Conservation (phyloP, 2,797 vertebrate species). For the Perodicticus potto region DNA sequence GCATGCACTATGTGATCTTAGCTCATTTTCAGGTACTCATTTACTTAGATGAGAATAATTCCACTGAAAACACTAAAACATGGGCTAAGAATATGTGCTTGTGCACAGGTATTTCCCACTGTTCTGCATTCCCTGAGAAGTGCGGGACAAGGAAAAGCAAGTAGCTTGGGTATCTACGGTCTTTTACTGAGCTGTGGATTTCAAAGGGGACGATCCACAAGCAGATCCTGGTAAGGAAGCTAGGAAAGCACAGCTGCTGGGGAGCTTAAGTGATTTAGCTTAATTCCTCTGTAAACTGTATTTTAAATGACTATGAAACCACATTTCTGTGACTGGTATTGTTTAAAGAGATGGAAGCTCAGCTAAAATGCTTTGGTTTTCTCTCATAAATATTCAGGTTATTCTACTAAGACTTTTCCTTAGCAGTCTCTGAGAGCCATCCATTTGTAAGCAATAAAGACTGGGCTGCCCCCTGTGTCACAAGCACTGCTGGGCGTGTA, state of each 20-base stretch:
- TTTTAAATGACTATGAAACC: constrained; percentile 82
- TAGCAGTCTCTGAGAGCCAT: constrained; percentile 4
- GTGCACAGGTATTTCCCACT: not conserved
- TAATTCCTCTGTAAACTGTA: constrained; percentile 80
- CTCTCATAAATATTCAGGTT: constrained; percentile 71
- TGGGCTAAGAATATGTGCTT: not conserved
- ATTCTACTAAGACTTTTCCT: not conserved
- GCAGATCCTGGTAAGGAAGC: constrained; percentile 71
- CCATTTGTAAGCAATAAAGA: not conserved
- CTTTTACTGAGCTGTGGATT: constrained; percentile 62
- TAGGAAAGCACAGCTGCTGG: constrained; percentile 69
- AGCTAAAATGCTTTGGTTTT: constrained; percentile 68
- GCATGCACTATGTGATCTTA: not conserved
- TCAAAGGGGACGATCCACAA: constrained; percentile 69
- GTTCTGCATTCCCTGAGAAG: constrained; percentile 21
- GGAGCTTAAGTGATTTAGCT: constrained; percentile 82
- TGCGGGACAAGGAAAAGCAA: constrained; percentile 58
- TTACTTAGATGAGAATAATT: not conserved
- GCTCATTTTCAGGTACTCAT: not conserved
- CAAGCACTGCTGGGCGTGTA: not conserved
- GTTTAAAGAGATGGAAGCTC: constrained; percentile 70
- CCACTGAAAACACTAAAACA: not conserved
- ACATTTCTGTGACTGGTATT: constrained; percentile 72
- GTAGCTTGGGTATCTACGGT: constrained; percentile 48
- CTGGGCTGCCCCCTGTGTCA: not conserved